These are phyloP conservation scores for Mungos mungo DNA, from an alignment of 2,113 vertebrate genomes.

Conservation along the genomic window DNA sequence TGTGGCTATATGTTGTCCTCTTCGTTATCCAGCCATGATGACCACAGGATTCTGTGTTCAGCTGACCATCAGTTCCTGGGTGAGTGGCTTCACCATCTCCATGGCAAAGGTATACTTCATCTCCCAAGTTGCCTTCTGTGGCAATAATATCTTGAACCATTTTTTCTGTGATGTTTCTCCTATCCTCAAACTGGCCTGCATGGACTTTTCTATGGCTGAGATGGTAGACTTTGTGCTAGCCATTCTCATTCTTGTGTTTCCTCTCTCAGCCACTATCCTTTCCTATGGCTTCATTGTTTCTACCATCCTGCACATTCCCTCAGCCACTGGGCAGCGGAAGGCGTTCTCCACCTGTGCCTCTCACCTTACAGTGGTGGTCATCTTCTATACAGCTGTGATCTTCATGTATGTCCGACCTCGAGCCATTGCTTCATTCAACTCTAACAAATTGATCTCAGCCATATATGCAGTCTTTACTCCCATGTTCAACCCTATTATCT, in stretches of 20 bases:
- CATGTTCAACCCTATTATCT: slow-evolving; percentile 82
- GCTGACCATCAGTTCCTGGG: slow-evolving; percentile 69
- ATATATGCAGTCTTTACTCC: slow-evolving; percentile 79
- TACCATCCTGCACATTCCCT: slow-evolving; percentile 76
- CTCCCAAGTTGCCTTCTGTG: slow-evolving; percentile 74
- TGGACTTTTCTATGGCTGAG: slow-evolving; percentile 64
- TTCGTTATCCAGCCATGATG: slow-evolving; percentile 74
- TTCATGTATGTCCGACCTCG: slow-evolving; percentile 80
- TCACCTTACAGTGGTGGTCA: slow-evolving; percentile 75
- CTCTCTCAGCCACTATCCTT: slow-evolving; percentile 73
- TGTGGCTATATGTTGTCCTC: slow-evolving; percentile 74
- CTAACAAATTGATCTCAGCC: slow-evolving; percentile 79
- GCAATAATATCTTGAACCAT: slow-evolving; percentile 77
- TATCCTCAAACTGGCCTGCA: slow-evolving; percentile 80
- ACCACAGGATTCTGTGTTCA: slow-evolving; percentile 66
- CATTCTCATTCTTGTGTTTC: slow-evolving; percentile 77
- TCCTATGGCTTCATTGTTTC: slow-evolving; percentile 79
- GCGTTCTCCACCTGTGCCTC: slow-evolving; percentile 81
- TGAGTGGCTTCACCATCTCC: slow-evolving; percentile 74
- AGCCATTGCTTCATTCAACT: slow-evolving; percentile 74
- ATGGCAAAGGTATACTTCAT: slow-evolving; percentile 77
- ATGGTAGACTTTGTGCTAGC: slow-evolving; percentile 76
- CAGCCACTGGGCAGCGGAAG: slow-evolving; percentile 64
- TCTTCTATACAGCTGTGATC: slow-evolving; percentile 80
- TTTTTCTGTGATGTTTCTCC: slow-evolving; percentile 83